These are phyloP conservation scores for Ditylenchus weischeri DNA, from an alignment of 2,888 invertebrate genomes.

Conservation along the genomic window DNA sequence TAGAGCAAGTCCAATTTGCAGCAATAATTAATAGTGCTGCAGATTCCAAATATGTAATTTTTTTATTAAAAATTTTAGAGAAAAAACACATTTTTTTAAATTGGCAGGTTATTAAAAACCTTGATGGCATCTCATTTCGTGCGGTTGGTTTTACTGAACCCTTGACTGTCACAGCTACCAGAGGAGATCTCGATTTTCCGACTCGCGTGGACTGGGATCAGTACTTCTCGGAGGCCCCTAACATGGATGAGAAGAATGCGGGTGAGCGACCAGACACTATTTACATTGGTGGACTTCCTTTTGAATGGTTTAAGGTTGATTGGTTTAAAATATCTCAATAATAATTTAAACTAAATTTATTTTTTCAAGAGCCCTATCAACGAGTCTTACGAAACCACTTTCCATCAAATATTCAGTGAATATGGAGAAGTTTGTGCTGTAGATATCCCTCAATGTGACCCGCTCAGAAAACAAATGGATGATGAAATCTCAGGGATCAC, in stretches of 20 bases:
- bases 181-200: conserved; percentile 31
- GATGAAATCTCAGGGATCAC: conserved; percentile 35
- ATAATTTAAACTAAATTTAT: neutral
- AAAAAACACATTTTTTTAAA: neutral
- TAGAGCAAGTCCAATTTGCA: conserved; percentile 32
- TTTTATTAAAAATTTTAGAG: neutral
- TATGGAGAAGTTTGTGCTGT: conserved; percentile 31
- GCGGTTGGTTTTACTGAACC: conserved; percentile 36
- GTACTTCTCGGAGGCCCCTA: conserved; percentile 26
- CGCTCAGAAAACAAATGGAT: conserved; percentile 33
- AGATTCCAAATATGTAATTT: conserved; percentile 19
- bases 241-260: conserved; percentile 34
- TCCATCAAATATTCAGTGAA: conserved; percentile 28
- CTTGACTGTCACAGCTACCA: conserved; percentile 24
- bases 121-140: conserved; percentile 31
- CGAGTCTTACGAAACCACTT: conserved; percentile 23
- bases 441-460: conserved; percentile 37
- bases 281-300: conserved; percentile 35
- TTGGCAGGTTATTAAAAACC: conserved; percentile 28
- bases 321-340: neutral
- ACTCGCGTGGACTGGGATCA: conserved; percentile 37
- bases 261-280: conserved; percentile 38
- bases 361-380: conserved; percentile 21
- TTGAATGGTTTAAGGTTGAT: conserved; percentile 35
- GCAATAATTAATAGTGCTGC: conserved; percentile 12